Evolutionary conservation across 2,113 vertebrate genomes (phyloP), one percentile per base, ranked within the genome.

Genomic region (Cardinalis cardinalis): DNA sequence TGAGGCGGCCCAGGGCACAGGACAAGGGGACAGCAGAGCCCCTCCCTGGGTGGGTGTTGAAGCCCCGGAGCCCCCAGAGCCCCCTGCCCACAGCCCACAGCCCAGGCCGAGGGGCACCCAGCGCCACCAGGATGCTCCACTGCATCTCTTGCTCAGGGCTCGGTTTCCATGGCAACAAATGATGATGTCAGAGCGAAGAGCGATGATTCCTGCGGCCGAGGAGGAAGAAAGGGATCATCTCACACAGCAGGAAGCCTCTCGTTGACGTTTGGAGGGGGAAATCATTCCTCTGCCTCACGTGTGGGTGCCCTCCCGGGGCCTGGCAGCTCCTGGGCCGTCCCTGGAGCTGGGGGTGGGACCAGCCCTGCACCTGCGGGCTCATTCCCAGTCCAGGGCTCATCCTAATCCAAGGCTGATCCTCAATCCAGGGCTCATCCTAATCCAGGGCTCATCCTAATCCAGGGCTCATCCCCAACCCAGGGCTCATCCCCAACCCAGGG

Each of bases 121-220:
- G 13, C 3, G 49, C 7, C 58, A 60, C 40, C 44, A 1, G 65
- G 90, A 92, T 90, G 92, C 56, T 86, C 73, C 58, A 1, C 53
- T 75, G 43, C 87, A 56, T 69, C 89, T 58, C 84, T 6, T 20
- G 86, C 83, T 81, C 46, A 24, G 60, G 65, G 44, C 23, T 73
- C 14, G 75, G 94, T 96, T 94, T 75, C 94, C 88, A 61, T 44
- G 92, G 49, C 86, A 88, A 96, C 94, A 88, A 68, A 95, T 84
- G 88, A 90, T 81, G 94, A 95, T 94, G 94, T 95, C 92, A 95
- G 83, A 84, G 88, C 81, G 88, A 81, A 91, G 80, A 91, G 84
- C 10, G 49, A 95, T 93, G 90, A 61, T 80, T 93, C 90, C 86
- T 4, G 60, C 0, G 48, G 72, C 52, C 2, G 40, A 1, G 9